A percentile compares a stretch with the other conserved stretches of the same genome.
These are phyloP conservation scores for Cricetomys ansorgei DNA, from an alignment of 2,113 vertebrate genomes.

Conservation along the genomic window DNA sequence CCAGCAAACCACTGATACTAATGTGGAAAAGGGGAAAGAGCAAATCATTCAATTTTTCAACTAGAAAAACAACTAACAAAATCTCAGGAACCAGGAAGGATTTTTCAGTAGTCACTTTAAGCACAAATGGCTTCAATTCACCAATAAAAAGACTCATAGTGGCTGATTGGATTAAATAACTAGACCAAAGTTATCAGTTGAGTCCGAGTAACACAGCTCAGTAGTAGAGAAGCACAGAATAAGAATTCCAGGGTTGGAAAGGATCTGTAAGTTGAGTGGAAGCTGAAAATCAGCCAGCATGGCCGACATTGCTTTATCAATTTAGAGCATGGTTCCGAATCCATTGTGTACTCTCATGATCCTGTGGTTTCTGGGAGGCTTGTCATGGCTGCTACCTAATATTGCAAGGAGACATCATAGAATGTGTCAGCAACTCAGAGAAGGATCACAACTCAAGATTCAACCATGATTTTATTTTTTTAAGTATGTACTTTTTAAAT, in stretches of 20 bases:
- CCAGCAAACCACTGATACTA: not conserved
- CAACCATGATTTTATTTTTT: not conserved
- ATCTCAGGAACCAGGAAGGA: not conserved
- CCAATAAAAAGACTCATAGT: not conserved
- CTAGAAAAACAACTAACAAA: not conserved
- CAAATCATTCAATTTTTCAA: not conserved
- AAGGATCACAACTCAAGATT: not conserved
- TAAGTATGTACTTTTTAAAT: too few relatives aligned
- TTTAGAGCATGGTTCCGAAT: not conserved
- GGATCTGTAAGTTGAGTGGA: not conserved
- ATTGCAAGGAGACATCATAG: not conserved
- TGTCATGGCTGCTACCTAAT: not conserved
- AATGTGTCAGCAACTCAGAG: not conserved
- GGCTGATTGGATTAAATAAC: not conserved
- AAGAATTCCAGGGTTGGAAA: not conserved
- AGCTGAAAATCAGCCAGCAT: not conserved
- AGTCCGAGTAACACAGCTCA: too few relatives aligned
- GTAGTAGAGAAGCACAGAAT: not conserved
- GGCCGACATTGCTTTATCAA: not conserved
- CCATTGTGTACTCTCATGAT: not conserved
- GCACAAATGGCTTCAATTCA: not conserved
- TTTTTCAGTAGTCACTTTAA: not conserved
- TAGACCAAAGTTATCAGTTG: not conserved
- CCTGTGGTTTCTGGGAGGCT: not conserved
- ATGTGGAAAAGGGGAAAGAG: not conserved